These are phyloP conservation scores for Nibea coibor DNA, from an alignment of 2,113 vertebrate genomes.

Conservation along the genomic window DNA sequence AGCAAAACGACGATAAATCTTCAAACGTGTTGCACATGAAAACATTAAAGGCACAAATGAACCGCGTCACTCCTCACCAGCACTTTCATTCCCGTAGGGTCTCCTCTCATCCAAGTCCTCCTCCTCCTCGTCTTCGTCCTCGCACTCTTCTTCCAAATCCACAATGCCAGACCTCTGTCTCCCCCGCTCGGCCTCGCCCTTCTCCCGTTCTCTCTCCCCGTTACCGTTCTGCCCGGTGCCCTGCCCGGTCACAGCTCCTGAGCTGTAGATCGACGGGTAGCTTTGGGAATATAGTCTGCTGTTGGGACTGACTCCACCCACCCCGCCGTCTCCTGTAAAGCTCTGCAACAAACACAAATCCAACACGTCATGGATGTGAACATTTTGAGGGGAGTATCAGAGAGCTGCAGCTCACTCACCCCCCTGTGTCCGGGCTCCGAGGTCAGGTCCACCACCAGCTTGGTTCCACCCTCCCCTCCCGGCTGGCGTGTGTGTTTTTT, in stretches of 20 bases:
- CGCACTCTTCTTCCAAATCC: conserved; percentile 81
- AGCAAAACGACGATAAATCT: not conserved
- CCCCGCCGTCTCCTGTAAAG: conserved; percentile 62
- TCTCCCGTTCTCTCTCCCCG: conserved; percentile 74
- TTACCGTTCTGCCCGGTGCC: conserved; percentile 65
- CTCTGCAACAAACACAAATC: conserved; percentile 57
- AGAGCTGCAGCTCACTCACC: conserved; percentile 60
- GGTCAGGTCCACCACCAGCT: conserved; percentile 67
- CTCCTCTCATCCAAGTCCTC: conserved; percentile 83
- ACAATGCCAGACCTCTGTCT: conserved; percentile 74
- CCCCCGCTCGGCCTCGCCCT: conserved; percentile 64
- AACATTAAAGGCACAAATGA: not conserved
- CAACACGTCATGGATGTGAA: not conserved
- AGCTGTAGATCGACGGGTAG: conserved; percentile 87
- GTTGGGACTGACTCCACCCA: conserved; percentile 74
- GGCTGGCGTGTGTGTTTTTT: conserved; percentile 78
- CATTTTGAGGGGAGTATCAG: not conserved
- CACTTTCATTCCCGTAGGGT: conserved; percentile 81
- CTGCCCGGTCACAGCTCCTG: conserved; percentile 53
- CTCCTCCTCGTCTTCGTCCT: conserved; percentile 83
- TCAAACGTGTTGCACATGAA: not conserved
- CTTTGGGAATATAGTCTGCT: conserved; percentile 85
- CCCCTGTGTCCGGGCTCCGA: conserved; percentile 63
- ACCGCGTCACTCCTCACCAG: conserved; percentile 58
- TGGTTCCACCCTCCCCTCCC: conserved; percentile 61